Base-by-base conservation (phyloP, 35 echinoderm and acorn worm species). In the Nesometra sesokonis region DNA sequence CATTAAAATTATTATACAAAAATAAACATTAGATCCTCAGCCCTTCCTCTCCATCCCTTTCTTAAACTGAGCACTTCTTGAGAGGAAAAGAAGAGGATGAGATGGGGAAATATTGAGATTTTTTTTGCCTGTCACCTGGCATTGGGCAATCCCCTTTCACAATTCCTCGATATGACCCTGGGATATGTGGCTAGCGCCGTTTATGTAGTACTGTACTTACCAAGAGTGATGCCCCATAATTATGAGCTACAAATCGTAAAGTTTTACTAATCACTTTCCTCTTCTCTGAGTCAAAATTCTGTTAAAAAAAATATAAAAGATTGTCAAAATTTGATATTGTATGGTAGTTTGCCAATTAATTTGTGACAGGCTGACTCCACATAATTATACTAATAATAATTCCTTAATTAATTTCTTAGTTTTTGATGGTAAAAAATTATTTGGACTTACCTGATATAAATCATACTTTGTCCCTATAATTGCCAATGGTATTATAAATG, bases 241-340 rank as follows among this genome's bases (percentile, higher is more conserved):
- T 93, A 79, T 98, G 95, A 83, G 95, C 95, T 38, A 98, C 80
- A 85, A 98, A 98, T 57, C 95, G 89, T 77, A 98, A 86, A 34
- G 95, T 98, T 78, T 81, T 89, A 13, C 89, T 52, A 77, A 98
- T 98, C 27, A 98, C 90, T 85, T 98, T 98, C 36, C 92, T 89
- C 78, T 98, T 98, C 82, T 98, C 95, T 2, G 95, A 91, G 32
- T 98, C 95, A 87, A 98, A 98, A 86, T 98, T 90, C 95, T 98
- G 84, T 47, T 32, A 36, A 84, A 43, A 78, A 47, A 85, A 84
- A 17, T 77, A 83, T 46, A 91, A 86, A 17, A 47, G 29, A 0
- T 0, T 31, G 15, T 17, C 15, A 86, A 84, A 5, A 29, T n/a
- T 0, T 37, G 30, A 33, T 23, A n/a, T 15, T 23, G 39, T 31